Conservation (phyloP, 2,797 vertebrate species). For the Notoglanidium macrostoma region DNA sequence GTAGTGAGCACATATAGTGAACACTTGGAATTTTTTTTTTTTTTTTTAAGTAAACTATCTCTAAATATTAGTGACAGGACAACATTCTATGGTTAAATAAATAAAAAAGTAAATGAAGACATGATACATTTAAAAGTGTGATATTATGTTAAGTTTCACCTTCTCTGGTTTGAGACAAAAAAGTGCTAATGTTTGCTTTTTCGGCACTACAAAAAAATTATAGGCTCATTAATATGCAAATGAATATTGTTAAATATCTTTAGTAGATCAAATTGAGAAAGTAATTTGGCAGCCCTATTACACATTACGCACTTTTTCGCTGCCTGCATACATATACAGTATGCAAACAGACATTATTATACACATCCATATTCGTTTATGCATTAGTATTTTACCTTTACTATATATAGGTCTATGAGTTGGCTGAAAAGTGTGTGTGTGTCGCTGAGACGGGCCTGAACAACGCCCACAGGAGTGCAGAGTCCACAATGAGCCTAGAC, state of each 20-base stretch:
- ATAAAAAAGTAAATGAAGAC: neutral
- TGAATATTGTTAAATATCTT: neutral
- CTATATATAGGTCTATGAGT: neutral
- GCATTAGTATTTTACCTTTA: neutral
- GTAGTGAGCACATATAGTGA: neutral
- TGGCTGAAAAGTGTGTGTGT: neutral
- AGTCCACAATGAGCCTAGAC: constrained; percentile 22
- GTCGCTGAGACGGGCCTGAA: constrained; percentile 19
- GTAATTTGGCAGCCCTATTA: neutral
- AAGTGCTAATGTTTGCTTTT: neutral
- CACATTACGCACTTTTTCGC: too few relatives aligned
- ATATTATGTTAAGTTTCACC: neutral
- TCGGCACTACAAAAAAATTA: neutral
- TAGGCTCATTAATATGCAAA: neutral
- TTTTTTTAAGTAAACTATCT: neutral
- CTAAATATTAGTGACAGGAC: neutral
- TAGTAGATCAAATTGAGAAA: neutral
- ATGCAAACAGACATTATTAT: neutral
- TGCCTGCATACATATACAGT: neutral
- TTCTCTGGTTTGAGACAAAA: neutral
- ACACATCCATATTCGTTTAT: neutral
- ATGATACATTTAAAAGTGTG: neutral
- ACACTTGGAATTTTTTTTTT: neutral
- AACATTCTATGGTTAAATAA: neutral
- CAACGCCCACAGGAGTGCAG: constrained; percentile 34